Percentiles rank a stretch among this genome's conserved stretches.
Conservation (phyloP, 92 coral and sea anemone genomes). For the Porites rus region DNA sequence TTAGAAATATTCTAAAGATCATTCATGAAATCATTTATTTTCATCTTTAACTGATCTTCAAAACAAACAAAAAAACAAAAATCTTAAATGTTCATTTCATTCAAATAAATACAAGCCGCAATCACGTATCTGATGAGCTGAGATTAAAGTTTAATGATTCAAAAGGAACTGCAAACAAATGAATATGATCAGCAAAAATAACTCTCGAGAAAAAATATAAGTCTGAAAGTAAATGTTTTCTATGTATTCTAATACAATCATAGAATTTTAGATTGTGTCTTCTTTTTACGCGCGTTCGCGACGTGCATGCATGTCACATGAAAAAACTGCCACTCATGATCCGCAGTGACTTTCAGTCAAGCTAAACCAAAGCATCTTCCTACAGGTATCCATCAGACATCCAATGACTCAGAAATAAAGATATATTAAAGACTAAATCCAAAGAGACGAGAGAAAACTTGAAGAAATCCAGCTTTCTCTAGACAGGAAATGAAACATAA, state of each 20-base stretch:
- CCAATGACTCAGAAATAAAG: background rate
- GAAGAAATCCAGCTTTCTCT: background rate
- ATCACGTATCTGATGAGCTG: background rate
- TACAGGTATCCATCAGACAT: background rate
- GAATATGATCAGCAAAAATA: background rate
- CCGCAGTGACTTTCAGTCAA: background rate
- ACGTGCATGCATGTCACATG: slow-evolving; percentile 19
- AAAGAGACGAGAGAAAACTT: background rate
- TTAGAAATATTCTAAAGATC: no score
- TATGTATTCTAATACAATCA: no score
- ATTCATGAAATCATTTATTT: no score
- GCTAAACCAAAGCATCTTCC: background rate
- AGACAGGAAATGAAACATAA: slow-evolving; percentile 13
- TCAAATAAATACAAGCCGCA: no score
- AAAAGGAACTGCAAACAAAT: background rate
- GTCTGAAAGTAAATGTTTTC: background rate
- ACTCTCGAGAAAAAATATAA: background rate
- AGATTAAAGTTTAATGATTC: slow-evolving; percentile 2
- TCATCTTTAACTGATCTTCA: no score
- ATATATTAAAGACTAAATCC: background rate
- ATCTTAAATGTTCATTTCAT: background rate
- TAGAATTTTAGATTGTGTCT: background rate
- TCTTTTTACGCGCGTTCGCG: background rate
- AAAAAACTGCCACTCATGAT: background rate
- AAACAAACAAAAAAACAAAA: no score